Evolutionary conservation across 2,113 vertebrate species (phyloP).

Genomic region (Hyaena hyaena): DNA sequence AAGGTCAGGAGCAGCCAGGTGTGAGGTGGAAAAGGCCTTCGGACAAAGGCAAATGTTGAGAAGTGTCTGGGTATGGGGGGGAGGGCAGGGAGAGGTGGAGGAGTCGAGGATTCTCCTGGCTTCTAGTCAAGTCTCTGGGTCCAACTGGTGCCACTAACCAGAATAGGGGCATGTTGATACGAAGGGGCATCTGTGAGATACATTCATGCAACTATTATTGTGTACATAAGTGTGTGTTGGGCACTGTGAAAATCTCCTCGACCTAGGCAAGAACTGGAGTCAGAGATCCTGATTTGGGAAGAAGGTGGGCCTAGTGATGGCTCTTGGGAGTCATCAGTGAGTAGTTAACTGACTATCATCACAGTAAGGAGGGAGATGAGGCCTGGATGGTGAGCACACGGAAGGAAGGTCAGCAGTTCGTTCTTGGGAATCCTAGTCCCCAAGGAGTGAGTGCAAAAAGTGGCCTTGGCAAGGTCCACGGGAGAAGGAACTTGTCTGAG

Average conservation of each 20-base stretch:
- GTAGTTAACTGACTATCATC: not conserved
- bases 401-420: not conserved
- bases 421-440: not conserved
- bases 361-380: not conserved
- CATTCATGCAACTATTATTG: not conserved
- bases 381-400: not conserved
- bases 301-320: not conserved
- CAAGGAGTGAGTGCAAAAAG: not conserved
- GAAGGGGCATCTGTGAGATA: not conserved
- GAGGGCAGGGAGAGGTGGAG: fast-evolving
- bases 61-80: not conserved
- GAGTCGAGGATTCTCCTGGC: not conserved
- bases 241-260: not conserved
- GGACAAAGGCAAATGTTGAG: not conserved
- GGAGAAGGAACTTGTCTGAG: not conserved
- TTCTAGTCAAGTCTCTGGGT: not conserved
- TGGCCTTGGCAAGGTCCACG: not conserved
- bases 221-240: not conserved
- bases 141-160: not conserved
- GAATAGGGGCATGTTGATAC: not conserved
- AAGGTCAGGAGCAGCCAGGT: not conserved
- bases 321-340: not conserved
- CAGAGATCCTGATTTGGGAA: not conserved
- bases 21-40: not conserved
- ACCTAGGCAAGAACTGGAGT: not conserved